Evolutionary conservation across 2,797 vertebrate species (phyloP), one percentile per base, ranked within the genome.

Genomic region (Coregonus sp.): DNA sequence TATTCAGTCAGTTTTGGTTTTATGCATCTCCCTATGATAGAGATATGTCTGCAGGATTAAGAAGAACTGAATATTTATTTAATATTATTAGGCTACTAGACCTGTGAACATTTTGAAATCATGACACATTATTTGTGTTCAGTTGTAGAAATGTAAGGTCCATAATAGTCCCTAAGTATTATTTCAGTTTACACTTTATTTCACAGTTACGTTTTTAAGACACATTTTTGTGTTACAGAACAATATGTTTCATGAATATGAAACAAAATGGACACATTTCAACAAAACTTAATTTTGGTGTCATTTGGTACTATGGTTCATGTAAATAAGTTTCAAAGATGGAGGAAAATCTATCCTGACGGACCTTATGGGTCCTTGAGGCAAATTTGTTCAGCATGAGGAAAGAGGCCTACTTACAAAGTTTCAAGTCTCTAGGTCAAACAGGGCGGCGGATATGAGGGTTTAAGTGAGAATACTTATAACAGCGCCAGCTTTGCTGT

Each of bases 221-320:
- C 80, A 83, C 84, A 86, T 74, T 47, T 91, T 92, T 90, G 89
- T 91, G 86, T 89, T 54, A 85, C 72, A 86, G 84, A 89, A 67
- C 66, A 72, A 70, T 68, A 78, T 73, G 37, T 81, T 79, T 14
- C 31, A 31, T 75, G 83, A 87, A 89, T 88, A 88, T 86, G 76
- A 90, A 92, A 89, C 81, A 87, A 90, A 88, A 86, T 5, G 6
- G 83, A 90, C 73, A 73, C 29, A 50, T 63, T 63, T 63, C 2
- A 63, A 63, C 59, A 20, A 63, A 31, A 75, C 25, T 2, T 65
- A 68, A 33, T 18, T 40, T 40, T 37, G 35, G 35, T 35, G 35
- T 35, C 4, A 35, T 40, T 0, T 7, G 37, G 37, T 40, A 6
- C 37, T 40, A 40, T 40, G 37, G 37, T 40, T 40, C 37, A 40